Conservation (phyloP, 2,888 invertebrate genomes). For the Spisula subtruncata region DNA sequence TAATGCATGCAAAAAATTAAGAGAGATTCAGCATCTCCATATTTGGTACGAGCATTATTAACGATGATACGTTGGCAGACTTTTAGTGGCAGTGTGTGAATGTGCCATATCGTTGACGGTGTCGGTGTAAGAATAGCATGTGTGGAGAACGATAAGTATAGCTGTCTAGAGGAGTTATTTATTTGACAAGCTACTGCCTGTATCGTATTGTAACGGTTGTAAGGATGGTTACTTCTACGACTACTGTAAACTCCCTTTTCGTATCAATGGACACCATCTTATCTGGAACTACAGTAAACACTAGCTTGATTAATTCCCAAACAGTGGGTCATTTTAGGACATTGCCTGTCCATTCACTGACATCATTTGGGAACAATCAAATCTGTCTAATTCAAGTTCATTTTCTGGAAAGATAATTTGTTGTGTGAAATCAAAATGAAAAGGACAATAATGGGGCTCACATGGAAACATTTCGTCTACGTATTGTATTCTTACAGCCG, state of each 20-base stretch:
- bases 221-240: neutral
- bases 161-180: neutral
- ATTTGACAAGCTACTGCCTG: neutral
- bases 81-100: neutral
- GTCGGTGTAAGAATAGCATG: neutral
- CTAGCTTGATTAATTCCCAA: constrained; percentile 10
- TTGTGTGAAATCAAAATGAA: neutral
- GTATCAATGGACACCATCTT: neutral
- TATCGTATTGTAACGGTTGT: neutral
- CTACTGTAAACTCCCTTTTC: neutral
- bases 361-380: neutral
- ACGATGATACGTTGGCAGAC: neutral
- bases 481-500: neutral
- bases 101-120: neutral
- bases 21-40: neutral
- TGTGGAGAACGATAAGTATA: neutral
- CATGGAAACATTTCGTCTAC: neutral
- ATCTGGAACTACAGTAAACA: neutral
- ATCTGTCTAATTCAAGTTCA: neutral
- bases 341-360: neutral
- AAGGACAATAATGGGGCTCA: neutral
- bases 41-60: neutral
- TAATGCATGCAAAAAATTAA: neutral
- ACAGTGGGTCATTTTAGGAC: constrained; percentile 3
- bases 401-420: neutral